Evolutionary conservation across 2,113 vertebrate genomes (phyloP), one percentile per base, ranked within the genome.

Genomic region (Urocynchramus pylzowi): DNA sequence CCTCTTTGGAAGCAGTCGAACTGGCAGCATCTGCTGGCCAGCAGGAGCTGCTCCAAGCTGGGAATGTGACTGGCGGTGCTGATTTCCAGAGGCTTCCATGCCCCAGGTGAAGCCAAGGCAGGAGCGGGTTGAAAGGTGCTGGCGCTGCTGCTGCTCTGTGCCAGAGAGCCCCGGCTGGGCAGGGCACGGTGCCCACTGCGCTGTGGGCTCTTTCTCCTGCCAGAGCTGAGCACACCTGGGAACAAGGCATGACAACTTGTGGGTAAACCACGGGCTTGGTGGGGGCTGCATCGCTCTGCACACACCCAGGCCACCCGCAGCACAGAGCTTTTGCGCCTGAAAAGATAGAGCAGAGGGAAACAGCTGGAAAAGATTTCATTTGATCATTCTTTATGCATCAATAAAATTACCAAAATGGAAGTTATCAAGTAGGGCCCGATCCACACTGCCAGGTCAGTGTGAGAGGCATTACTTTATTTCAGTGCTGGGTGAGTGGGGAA

Each of bases 11-110:
- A 70, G 20, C 49, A 70, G 13, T 37, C 0, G 0, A 53, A 31
- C 11, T 10, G 37, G 49, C 21, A 41, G 49, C 15, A 41, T 18
- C 6, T 31, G 49, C 68, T 28, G 1, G 1, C 20, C 68, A 10
- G 35, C 49, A 53, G 28, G 24, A 50, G 49, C 49, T 9, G 49
- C 49, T 27, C 49, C 49, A 50, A 8, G 24, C 15, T 50, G 49
- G 35, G 35, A 39, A 52, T 2, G 2, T 0, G 2, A 12, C 35
- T 23, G 68, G 35, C 6, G 1, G 11, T 31, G 49, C 49, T 39
- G 35, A 41, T 41, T 71, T 24, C 52, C 49, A 56, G 70, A n/a
- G 23, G 22, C 23, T 73, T 15, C 52, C n/a, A 52, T 33, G 7
- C 20, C 11, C 37, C 49, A 10, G 49, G 28, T 7, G 35, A 6